Evolutionary conservation across 2,113 vertebrate species (phyloP).

Genomic region (Zeus faber): DNA sequence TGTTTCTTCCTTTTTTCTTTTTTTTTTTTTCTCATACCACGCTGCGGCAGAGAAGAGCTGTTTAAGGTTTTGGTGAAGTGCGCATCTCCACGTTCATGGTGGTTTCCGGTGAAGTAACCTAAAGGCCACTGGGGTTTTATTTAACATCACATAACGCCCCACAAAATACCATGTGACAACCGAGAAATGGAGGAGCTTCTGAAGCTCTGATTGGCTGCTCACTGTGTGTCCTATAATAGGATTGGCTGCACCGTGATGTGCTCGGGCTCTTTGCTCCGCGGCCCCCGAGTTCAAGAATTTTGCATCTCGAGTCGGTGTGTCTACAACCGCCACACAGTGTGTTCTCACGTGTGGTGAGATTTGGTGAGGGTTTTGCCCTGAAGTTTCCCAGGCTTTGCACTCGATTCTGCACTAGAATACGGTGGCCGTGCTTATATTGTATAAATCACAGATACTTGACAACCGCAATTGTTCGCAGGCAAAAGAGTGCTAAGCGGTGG

Average conservation of each 20-base stretch:
- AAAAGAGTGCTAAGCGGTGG: background rate
- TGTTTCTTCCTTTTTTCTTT: conserved; percentile 39
- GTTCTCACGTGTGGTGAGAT: conserved; percentile 1
- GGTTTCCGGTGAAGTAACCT: conserved; percentile 55
- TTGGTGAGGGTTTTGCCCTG: conserved; percentile 4
- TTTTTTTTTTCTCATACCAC: conserved; percentile 21
- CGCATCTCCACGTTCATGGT: conserved; percentile 17
- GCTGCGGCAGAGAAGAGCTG: conserved; percentile 2
- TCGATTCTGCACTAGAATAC: conserved; percentile 8
- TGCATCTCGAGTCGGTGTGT: conserved; percentile 10
- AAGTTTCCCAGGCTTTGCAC: background rate
- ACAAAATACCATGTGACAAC: conserved; percentile 39
- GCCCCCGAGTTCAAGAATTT: conserved; percentile 9
- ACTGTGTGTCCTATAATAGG: conserved; percentile 16
- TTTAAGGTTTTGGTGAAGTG: background rate
- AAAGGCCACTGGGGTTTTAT: conserved; percentile 47
- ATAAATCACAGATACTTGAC: background rate
- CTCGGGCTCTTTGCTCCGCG: conserved; percentile 33
- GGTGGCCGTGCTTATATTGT: conserved; percentile 9
- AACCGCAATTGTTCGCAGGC: conserved; percentile 9
- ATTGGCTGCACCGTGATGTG: background rate
- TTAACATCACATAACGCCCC: conserved; percentile 31
- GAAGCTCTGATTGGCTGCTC: conserved; percentile 22
- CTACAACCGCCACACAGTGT: background rate
- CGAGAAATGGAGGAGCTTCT: conserved; percentile 33